These are phyloP conservation scores for Camelus bactrianus DNA, from an alignment of 2,113 vertebrate species.

Conservation along the genomic window DNA sequence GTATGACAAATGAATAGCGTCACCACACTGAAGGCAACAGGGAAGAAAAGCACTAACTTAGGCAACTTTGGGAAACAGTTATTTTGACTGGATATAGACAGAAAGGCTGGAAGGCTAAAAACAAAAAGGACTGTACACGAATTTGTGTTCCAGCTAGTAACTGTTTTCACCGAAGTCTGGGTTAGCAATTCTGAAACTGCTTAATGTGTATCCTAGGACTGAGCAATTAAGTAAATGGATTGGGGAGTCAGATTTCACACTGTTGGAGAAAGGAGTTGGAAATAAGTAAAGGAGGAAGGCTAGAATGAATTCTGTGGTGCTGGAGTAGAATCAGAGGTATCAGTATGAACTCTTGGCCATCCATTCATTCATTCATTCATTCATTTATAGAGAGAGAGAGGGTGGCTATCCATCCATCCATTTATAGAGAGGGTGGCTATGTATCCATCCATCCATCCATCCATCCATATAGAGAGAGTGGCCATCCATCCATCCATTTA, in stretches of 20 bases:
- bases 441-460: too few species aligned
- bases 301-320: background rate
- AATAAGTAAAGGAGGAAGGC: background rate
- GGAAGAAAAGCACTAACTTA: background rate
- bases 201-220: fast-evolving
- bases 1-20: background rate
- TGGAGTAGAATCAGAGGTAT: background rate
- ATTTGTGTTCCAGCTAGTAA: background rate
- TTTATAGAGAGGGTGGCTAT: too few species aligned
- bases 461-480: too few species aligned
- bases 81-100: background rate
- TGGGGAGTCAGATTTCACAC: background rate
- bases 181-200: background rate
- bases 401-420: too few species aligned
- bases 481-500: too few species aligned
- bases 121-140: background rate
- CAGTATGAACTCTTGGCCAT: background rate
- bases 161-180: background rate
- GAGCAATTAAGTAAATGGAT: background rate
- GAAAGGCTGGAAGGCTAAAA: background rate
- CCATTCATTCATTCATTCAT: too few species aligned
- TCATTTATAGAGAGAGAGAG: too few species aligned
- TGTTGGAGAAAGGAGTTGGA: background rate
- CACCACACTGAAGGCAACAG: background rate
- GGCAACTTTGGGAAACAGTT: background rate